These are phyloP conservation scores for Lasiommata megera DNA, from an alignment of 2,888 invertebrate species.

Conservation along the genomic window DNA sequence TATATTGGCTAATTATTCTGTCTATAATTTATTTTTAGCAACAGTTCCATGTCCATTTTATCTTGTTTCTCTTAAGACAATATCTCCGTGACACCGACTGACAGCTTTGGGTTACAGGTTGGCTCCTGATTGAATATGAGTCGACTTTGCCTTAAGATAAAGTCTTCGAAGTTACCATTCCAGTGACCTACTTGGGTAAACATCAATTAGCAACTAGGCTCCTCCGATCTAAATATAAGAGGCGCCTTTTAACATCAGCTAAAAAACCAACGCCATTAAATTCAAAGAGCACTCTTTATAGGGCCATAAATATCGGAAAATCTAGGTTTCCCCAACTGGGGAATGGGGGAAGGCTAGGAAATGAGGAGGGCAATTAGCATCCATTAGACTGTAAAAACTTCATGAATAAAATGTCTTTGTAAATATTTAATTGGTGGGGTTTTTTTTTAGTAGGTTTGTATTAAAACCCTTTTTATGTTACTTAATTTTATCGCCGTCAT, in stretches of 20 bases:
- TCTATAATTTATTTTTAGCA: no score
- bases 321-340: conserved; percentile 25
- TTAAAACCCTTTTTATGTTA: neutral
- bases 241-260: neutral
- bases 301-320: conserved; percentile 30
- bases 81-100: no score
- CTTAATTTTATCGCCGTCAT: no score
- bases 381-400: conserved; percentile 26
- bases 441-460: neutral
- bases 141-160: no score
- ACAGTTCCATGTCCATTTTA: no score
- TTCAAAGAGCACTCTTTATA: conserved; percentile 21
- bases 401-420: conserved; percentile 22
- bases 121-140: no score
- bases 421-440: conserved; percentile 17
- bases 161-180: no score
- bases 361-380: conserved; percentile 29
- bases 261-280: conserved; percentile 11
- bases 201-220: no score
- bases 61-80: no score
- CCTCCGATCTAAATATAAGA: neutral
- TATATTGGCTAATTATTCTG: no score
- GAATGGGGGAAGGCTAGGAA: conserved; percentile 15
- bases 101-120: no score
- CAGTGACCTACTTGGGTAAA: no score